A percentile compares a stretch with the other conserved stretches of the same genome.
These are phyloP conservation scores for Anguilla obscura DNA, from an alignment of 2,797 vertebrate species.

Conservation along the genomic window DNA sequence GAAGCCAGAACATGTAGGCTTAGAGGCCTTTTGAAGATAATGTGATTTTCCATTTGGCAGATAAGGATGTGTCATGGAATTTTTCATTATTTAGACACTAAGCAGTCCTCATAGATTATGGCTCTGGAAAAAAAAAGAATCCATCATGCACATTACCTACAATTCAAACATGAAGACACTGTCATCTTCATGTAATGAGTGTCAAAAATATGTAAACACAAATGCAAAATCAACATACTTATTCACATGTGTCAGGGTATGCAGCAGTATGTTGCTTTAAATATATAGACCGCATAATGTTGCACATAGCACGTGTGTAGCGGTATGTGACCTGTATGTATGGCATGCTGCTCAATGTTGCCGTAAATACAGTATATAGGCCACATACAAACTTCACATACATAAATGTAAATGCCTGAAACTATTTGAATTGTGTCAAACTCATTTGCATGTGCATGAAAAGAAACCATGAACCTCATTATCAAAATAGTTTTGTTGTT, in stretches of 20 bases:
- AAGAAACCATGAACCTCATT: slow-evolving; percentile 63
- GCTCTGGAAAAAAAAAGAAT: slow-evolving; percentile 67
- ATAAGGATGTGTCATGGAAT: slow-evolving; percentile 74
- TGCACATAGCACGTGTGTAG: not conserved
- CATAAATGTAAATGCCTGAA: slow-evolving; percentile 41
- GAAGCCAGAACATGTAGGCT: slow-evolving; percentile 60
- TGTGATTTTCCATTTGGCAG: slow-evolving; percentile 73
- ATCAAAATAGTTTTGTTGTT: slow-evolving; percentile 56
- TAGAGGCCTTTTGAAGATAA: slow-evolving; percentile 74
- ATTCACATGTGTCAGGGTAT: not conserved
- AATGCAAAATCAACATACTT: not conserved
- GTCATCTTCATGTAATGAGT: slow-evolving; percentile 59
- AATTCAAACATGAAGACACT: slow-evolving; percentile 52
- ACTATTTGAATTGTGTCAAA: slow-evolving; percentile 63
- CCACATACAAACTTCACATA: not conserved
- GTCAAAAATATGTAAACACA: not conserved
- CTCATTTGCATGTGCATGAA: slow-evolving; percentile 68
- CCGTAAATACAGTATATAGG: not conserved
- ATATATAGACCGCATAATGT: not conserved
- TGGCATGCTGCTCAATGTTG: not conserved
- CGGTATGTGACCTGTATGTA: not conserved
- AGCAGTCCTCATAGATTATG: slow-evolving; percentile 65
- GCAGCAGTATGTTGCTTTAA: not conserved
- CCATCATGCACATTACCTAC: slow-evolving; percentile 65
- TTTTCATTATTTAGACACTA: slow-evolving; percentile 75